phyloP scores from a whole-genome alignment of 2,113 vertebrate species.

The Oriolus oriolus region DNA sequence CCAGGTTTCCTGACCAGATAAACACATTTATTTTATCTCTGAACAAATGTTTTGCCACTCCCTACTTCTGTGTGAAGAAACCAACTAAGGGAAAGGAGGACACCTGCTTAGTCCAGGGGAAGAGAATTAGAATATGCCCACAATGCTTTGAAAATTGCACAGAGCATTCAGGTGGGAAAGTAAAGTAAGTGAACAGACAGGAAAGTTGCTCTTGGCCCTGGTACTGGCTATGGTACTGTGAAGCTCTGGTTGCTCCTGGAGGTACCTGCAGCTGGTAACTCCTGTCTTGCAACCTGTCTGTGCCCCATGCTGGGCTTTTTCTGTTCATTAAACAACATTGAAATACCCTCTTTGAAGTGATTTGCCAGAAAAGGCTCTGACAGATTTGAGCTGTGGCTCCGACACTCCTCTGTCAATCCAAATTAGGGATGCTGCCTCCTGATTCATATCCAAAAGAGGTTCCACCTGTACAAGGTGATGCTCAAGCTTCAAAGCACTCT shows the following conservation, averaged over 20 bases:
- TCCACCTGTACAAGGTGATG: neutral
- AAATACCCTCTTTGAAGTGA: neutral
- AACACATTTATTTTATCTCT: neutral
- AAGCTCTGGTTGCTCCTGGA: neutral
- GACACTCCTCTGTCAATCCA: accelerated
- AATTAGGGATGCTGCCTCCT: neutral
- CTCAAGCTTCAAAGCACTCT: neutral
- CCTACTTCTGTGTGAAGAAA: neutral
- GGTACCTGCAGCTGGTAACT: neutral
- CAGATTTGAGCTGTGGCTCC: neutral
- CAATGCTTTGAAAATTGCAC: neutral
- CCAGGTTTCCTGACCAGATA: neutral
- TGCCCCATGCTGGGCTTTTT: neutral
- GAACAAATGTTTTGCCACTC: neutral
- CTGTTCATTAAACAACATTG: neutral
- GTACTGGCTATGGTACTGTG: accelerated
- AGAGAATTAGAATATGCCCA: neutral
- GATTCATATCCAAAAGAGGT: neutral
- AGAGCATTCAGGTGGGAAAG: neutral
- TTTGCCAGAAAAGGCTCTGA: neutral
- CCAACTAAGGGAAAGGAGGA: neutral
- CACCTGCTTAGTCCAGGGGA: neutral
- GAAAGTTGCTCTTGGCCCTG: neutral
- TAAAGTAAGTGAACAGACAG: neutral
- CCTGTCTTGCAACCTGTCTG: neutral